Evolutionary conservation across 2,797 vertebrate genomes (phyloP).

Genomic region (Staurois parvus): DNA sequence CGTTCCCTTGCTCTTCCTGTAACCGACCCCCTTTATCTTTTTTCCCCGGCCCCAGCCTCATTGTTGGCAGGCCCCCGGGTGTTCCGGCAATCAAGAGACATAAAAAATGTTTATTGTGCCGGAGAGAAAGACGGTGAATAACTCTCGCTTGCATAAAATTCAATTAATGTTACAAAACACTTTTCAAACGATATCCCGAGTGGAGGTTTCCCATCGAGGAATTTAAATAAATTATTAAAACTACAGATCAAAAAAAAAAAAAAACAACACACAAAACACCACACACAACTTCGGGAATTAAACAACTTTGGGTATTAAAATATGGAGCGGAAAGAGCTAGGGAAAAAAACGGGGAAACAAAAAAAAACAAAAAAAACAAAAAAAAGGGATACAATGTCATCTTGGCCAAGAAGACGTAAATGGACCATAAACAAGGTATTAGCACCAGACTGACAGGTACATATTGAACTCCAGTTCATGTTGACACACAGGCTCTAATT

Average conservation of each 20-base stretch:
- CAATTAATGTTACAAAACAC: conserved; percentile 44
- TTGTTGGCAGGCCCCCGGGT: conserved; percentile 35
- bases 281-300: no score
- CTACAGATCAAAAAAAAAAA: neutral
- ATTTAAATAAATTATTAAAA: conserved; percentile 28
- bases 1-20: conserved; percentile 15
- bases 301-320: neutral
- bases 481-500: conserved; percentile 39
- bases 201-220: conserved; percentile 15
- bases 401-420: neutral
- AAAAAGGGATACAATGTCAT: no score
- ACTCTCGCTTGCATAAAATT: conserved; percentile 44
- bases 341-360: no score
- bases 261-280: neutral
- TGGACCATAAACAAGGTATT: neutral
- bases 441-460: neutral
- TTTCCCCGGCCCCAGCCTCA: conserved; percentile 18
- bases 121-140: conserved; percentile 8
- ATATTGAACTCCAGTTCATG: conserved; percentile 17
- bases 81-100: conserved; percentile 31
- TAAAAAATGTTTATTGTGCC: conserved; percentile 32
- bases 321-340: neutral
- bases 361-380: no score
- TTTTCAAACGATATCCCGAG: neutral
- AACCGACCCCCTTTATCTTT: conserved; percentile 24